phyloP scores from a whole-genome alignment of 2,888 invertebrate genomes.

The Malachius bipustulatus region DNA sequence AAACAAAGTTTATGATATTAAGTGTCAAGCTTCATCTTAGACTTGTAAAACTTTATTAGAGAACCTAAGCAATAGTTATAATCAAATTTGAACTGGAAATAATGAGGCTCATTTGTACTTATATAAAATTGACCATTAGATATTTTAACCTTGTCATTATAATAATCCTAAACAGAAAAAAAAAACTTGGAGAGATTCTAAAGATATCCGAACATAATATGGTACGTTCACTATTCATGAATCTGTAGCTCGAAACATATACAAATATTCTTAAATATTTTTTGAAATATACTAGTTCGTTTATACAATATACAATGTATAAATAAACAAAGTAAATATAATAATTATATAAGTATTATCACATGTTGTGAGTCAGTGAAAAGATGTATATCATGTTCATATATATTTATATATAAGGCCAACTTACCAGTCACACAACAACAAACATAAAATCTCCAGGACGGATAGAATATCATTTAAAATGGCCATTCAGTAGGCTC shows the following conservation, averaged over 20 bases:
- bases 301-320: background rate
- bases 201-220: too few relatives aligned
- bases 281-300: background rate
- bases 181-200: too few relatives aligned
- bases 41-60: too few relatives aligned
- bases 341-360: background rate
- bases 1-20: too few relatives aligned
- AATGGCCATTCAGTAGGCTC: conserved; percentile 1
- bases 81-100: too few relatives aligned
- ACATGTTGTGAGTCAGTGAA: background rate
- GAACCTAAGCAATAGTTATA: too few relatives aligned
- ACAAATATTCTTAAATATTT: background rate
- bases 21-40: too few relatives aligned
- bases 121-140: too few relatives aligned
- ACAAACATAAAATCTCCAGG: background rate
- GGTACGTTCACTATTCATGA: too few relatives aligned
- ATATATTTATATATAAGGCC: background rate
- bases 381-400: conserved; percentile 1
- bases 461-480: background rate
- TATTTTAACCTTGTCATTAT: background rate
- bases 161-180: too few relatives aligned
- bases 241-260: too few relatives aligned
- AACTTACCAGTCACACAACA: conserved; percentile 1
- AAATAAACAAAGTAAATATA: background rate
- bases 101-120: too few relatives aligned